Evolutionary conservation across 2,113 vertebrate genomes (phyloP).

Genomic region (Gadus chalcogrammus): DNA sequence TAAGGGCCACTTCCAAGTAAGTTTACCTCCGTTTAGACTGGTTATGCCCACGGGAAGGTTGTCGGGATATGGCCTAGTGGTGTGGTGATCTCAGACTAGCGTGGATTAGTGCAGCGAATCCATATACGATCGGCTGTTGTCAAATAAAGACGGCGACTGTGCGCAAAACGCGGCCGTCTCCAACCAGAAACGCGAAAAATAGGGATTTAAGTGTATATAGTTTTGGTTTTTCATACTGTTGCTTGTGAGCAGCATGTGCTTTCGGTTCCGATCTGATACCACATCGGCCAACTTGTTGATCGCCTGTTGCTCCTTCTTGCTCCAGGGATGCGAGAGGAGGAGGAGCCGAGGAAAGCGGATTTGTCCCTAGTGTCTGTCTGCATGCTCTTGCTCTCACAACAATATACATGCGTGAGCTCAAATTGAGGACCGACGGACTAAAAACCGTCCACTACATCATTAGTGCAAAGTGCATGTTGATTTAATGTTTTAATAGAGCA

Average conservation of each 20-base stretch:
- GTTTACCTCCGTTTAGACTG: slow-evolving; percentile 18
- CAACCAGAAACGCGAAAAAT: too few species aligned
- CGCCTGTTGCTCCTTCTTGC: slow-evolving; percentile 69
- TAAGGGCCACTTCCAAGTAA: slow-evolving; percentile 51
- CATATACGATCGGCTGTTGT: too few species aligned
- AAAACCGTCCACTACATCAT: neutral
- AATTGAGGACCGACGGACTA: neutral
- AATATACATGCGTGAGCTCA: neutral
- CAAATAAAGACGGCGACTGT: too few species aligned
- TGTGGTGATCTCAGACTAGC: too few species aligned
- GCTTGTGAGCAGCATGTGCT: neutral
- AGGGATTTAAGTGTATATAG: too few species aligned
- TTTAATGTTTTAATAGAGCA: too few species aligned
- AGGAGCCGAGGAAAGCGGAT: slow-evolving; percentile 73
- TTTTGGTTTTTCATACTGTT: too few species aligned
- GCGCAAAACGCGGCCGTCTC: too few species aligned
- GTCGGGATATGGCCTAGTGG: too few species aligned
- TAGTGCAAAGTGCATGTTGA: neutral
- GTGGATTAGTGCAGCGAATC: too few species aligned
- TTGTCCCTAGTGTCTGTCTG: slow-evolving; percentile 48
- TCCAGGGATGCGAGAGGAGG: slow-evolving; percentile 49
- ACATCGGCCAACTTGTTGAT: slow-evolving; percentile 35
- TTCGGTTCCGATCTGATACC: neutral
- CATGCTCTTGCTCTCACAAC: slow-evolving; percentile 41
- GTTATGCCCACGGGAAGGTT: too few species aligned